phyloP scores from a whole-genome alignment of 2,797 vertebrate species.

The Capromys pilorides region DNA sequence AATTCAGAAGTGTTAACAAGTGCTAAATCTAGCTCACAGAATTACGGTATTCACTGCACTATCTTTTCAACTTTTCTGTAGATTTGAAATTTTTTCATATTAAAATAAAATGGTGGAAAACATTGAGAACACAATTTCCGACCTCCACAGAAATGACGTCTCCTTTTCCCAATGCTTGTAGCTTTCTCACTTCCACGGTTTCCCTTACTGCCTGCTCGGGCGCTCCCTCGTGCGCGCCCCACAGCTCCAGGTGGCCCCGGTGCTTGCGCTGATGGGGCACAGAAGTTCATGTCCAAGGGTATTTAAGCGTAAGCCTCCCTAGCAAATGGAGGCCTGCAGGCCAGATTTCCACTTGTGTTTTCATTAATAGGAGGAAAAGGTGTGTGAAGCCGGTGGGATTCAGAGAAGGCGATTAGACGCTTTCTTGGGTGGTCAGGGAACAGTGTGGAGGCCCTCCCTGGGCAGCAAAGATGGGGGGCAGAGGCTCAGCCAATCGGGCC shows the following conservation, averaged over 20 bases:
- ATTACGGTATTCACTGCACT: not conserved
- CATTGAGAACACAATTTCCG: not conserved
- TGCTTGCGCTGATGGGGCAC: not conserved
- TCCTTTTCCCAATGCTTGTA: not conserved
- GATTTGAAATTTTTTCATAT: not conserved
- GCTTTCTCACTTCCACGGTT: not conserved
- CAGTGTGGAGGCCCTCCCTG: not conserved
- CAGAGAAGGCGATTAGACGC: not conserved
- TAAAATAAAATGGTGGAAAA: constrained; percentile 14
- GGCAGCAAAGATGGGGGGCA: not conserved
- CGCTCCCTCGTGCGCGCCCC: not conserved
- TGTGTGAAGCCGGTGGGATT: not conserved
- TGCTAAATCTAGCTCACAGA: not conserved
- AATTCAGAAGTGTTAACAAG: not conserved
- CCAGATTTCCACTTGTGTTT: constrained; percentile 22
- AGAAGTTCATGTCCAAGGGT: not conserved
- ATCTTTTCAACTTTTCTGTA: not conserved
- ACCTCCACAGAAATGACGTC: not conserved
- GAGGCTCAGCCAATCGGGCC: not conserved
- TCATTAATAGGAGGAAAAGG: constrained; percentile 40
- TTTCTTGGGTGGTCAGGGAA: not conserved
- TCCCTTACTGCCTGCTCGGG: not conserved
- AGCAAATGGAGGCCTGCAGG: not conserved
- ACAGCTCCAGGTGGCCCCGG: not conserved
- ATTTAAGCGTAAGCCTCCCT: not conserved